These are phyloP conservation scores for Xiphophorus couchianus DNA, from an alignment of 2,113 vertebrate species.

Conservation along the genomic window DNA sequence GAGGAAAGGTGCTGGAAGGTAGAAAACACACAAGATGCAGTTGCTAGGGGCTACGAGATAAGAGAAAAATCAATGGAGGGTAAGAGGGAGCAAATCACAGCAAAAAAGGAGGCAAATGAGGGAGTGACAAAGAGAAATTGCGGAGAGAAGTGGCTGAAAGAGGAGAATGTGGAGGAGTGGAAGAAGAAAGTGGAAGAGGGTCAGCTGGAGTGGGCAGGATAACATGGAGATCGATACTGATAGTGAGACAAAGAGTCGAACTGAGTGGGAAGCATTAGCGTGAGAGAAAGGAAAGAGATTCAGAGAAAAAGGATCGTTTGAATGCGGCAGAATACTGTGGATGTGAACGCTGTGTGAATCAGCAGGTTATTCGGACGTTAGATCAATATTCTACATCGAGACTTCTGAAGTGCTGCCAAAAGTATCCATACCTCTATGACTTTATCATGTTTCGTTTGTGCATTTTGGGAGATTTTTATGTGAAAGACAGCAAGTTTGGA, in stretches of 20 bases:
- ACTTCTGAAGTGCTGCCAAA: no score
- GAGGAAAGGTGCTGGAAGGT: not conserved
- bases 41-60: not conserved
- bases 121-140: conserved; percentile 16
- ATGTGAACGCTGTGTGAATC: no score
- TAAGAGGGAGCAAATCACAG: not conserved
- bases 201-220: conserved; percentile 49
- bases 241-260: conserved; percentile 56
- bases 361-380: no score
- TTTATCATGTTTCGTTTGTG: no score
- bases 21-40: not conserved
- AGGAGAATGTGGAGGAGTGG: conserved; percentile 53
- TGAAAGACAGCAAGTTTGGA: no score
- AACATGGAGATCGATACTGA: conserved; percentile 46
- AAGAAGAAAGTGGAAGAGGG: conserved; percentile 57
- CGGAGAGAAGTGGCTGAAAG: conserved; percentile 6
- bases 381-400: no score
- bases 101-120: conserved; percentile 7
- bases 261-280: conserved; percentile 61
- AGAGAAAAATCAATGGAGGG: not conserved
- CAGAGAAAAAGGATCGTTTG: conserved; percentile 4
- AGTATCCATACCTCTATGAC: no score
- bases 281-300: conserved; percentile 17
- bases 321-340: conserved; percentile 6
- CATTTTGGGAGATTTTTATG: no score